These are phyloP conservation scores for Aspidapion aeneum DNA, from an alignment of 2,888 invertebrate species.

Conservation along the genomic window DNA sequence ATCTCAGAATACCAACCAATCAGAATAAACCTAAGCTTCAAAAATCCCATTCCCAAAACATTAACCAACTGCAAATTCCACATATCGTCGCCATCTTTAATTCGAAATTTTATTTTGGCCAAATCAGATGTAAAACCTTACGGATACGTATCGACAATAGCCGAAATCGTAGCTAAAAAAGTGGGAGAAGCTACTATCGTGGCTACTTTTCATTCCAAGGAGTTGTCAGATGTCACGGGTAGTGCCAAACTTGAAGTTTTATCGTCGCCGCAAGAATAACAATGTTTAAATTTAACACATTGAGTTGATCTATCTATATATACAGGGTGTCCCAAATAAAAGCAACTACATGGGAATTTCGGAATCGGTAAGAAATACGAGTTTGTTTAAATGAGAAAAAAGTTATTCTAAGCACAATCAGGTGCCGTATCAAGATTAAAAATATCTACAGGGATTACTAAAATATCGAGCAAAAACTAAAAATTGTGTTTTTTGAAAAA, in stretches of 20 bases:
- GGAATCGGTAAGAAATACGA: no score
- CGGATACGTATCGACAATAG: slow-evolving; percentile 52
- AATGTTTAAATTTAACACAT: no score
- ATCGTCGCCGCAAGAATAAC: slow-evolving; percentile 18
- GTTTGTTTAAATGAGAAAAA: no score
- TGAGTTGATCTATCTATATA: no score
- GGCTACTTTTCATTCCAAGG: slow-evolving; percentile 66
- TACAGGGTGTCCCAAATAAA: no score
- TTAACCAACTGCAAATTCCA: slow-evolving; percentile 65
- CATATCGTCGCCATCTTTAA: slow-evolving; percentile 66
- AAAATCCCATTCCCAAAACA: slow-evolving; percentile 63
- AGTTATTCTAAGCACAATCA: no score
- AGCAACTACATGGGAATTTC: no score
- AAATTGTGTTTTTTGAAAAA: no score
- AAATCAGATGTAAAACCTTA: slow-evolving; percentile 56
- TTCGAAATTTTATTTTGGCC: slow-evolving; percentile 55
- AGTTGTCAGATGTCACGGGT: slow-evolving; percentile 68
- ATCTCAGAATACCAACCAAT: neutral
- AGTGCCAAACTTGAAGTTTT: slow-evolving; percentile 46
- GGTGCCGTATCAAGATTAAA: no score
- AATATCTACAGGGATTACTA: no score
- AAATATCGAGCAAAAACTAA: no score
- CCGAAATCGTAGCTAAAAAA: slow-evolving; percentile 61
- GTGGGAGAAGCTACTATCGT: slow-evolving; percentile 63
- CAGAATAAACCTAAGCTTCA: slow-evolving; percentile 54